phyloP scores from a whole-genome alignment of 2,113 vertebrate species.

The Anolis carolinensis region DNA sequence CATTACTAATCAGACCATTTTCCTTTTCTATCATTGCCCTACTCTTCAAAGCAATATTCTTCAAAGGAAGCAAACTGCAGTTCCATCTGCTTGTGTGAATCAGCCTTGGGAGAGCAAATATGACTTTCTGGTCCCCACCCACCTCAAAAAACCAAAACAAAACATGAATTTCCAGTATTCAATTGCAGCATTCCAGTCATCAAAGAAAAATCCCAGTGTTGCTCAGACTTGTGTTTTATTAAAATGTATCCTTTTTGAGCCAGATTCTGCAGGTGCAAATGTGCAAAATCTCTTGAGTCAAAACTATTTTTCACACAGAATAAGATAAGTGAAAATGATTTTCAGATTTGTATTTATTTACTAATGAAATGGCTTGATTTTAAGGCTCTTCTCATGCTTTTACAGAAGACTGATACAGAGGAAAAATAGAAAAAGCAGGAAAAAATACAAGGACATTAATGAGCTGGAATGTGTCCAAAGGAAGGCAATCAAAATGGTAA shows the following conservation, averaged over 20 bases:
- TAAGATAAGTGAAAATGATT: background rate
- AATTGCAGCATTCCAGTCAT: background rate
- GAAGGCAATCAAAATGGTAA: too few species aligned
- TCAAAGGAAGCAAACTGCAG: background rate
- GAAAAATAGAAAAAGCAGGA: background rate
- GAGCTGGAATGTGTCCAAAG: too few species aligned
- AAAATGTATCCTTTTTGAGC: background rate
- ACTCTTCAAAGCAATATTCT: background rate
- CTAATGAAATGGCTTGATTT: background rate
- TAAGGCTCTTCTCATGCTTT: background rate
- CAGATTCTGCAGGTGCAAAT: background rate
- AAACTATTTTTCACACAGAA: background rate
- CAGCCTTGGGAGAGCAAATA: background rate
- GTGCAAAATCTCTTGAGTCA: background rate
- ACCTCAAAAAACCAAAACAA: background rate
- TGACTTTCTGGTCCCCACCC: too few species aligned
- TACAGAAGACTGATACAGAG: background rate
- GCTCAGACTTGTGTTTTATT: slow-evolving; percentile 10
- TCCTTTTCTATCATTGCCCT: background rate
- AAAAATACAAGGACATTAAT: background rate
- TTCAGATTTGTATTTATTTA: background rate
- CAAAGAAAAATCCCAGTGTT: background rate
- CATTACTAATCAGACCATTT: background rate
- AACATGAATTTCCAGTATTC: background rate
- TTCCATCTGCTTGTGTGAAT: background rate